These are phyloP conservation scores for Sebastes paucispinis DNA, from an alignment of 2,797 vertebrate genomes.

Conservation along the genomic window DNA sequence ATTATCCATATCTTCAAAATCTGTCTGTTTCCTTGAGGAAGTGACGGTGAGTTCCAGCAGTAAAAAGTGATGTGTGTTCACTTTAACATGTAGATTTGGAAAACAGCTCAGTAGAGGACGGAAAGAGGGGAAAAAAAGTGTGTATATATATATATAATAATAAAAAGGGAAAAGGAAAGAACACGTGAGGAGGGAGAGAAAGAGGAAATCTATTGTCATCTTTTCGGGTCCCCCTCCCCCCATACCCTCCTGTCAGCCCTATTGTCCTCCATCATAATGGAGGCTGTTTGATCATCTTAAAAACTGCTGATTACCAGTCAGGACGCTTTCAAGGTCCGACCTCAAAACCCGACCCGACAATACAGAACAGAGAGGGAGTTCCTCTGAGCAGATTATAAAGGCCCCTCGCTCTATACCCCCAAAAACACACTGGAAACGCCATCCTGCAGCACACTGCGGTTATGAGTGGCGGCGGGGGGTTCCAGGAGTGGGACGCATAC, in stretches of 20 bases:
- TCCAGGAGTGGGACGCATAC: constrained; percentile 9
- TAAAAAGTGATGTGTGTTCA: neutral
- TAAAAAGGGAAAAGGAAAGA: neutral
- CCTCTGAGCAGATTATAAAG: constrained; percentile 36
- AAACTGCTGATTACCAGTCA: constrained; percentile 73
- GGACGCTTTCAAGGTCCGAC: constrained; percentile 64
- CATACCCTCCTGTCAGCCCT: constrained; percentile 49
- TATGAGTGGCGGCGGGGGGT: neutral
- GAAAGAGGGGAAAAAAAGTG: neutral
- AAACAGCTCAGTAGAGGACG: neutral
- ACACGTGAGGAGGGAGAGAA: constrained; percentile 27
- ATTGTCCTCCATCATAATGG: constrained; percentile 71
- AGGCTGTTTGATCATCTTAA: constrained; percentile 69
- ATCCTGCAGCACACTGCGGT: neutral
- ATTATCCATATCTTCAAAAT: neutral
- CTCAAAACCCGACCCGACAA: constrained; percentile 62
- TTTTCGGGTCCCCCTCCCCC: constrained; percentile 3
- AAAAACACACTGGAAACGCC: constrained; percentile 18
- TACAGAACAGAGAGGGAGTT: constrained; percentile 42
- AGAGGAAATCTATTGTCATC: constrained; percentile 58
- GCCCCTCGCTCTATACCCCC: neutral
- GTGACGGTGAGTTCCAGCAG: neutral
- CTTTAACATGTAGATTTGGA: neutral
- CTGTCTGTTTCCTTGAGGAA: too few relatives aligned
- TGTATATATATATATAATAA: too few relatives aligned